Evolutionary conservation across 1,140 invertebrate genomes (phyloP), one percentile per base, ranked within the genome.

Genomic region (Matsumurasca onukii): DNA sequence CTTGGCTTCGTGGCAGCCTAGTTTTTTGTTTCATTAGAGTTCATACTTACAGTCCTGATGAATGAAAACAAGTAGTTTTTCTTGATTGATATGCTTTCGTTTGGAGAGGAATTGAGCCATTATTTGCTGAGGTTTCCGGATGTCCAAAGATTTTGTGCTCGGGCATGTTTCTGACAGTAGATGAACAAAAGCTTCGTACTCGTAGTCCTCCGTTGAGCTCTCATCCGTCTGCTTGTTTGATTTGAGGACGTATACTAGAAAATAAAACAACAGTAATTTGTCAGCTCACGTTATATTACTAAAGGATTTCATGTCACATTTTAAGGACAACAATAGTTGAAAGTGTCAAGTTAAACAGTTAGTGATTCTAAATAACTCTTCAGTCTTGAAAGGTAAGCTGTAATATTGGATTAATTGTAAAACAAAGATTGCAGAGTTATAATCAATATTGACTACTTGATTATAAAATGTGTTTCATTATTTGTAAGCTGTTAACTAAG

Each of bases 21-120:
- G n/a, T n/a, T n/a, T n/a, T n/a, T n/a, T n/a, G n/a, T n/a, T n/a
- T n/a, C n/a, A n/a, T n/a, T n/a, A n/a, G n/a, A n/a, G n/a, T n/a
- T n/a, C n/a, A n/a, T n/a, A n/a, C 87, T 85, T 83, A 91, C 90
- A 88, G 80, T 92, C 88, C 75, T 90, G 85, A 81, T 92, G 91
- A 49, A 89, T 87, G n/a, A 92, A 81, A 12, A 92, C 78, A 24
- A 92, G 75, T 72, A 92, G 86, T 75, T 87, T 86, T 52, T 85
- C 83, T 66, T 80, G 80, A 67, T 83, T 80, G 68, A 82, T 81
- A 72, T 83, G 82, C 73, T 86, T 88, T 72, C 88, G 88, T 52
- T 84, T 86, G 76, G 91, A 90, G 2, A 92, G 80, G 85, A 91
- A 93, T 77, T 92, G 90, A 66, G 90, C 82, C 83, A 91, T 86